Evolutionary conservation across 2,888 invertebrate genomes (phyloP).

Genomic region (Poecilus cupreus): DNA sequence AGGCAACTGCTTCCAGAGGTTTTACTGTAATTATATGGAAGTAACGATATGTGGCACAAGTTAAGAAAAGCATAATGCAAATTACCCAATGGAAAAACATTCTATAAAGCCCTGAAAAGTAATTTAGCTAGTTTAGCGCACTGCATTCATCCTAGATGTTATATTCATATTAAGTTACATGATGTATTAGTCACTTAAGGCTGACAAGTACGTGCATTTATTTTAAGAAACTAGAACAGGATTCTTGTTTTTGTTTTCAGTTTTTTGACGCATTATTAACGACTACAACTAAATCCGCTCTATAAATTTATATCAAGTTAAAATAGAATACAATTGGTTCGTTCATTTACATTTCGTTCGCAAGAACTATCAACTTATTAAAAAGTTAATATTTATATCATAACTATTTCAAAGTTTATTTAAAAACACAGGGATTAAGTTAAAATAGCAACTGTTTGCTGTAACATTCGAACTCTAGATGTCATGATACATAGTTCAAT

Average conservation of each 20-base stretch:
- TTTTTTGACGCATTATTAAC: too few relatives aligned
- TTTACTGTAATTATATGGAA: slow-evolving; percentile 29
- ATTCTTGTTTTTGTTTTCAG: background rate
- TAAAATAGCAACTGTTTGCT: too few relatives aligned
- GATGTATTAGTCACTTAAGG: background rate
- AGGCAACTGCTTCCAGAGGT: slow-evolving; percentile 16
- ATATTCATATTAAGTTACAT: background rate
- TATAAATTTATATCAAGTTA: too few relatives aligned
- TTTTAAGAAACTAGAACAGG: background rate
- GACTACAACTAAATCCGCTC: too few relatives aligned
- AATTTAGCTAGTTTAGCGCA: background rate
- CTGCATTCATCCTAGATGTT: background rate
- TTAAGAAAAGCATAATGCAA: slow-evolving; percentile 3
- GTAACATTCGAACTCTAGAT: too few relatives aligned
- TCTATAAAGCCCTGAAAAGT: background rate
- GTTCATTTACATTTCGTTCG: too few relatives aligned
- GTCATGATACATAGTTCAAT: too few relatives aligned
- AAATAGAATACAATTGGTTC: too few relatives aligned
- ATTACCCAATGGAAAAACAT: background rate
- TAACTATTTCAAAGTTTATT: too few relatives aligned
- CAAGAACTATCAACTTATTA: too few relatives aligned
- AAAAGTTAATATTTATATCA: too few relatives aligned
- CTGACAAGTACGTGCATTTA: background rate
- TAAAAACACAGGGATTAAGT: too few relatives aligned
- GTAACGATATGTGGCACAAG: slow-evolving; percentile 1